A percentile compares a stretch with the other conserved stretches of the same genome.
These are phyloP conservation scores for Tuberolachnus salignus DNA, from an alignment of 2,888 invertebrate species.

Conservation along the genomic window DNA sequence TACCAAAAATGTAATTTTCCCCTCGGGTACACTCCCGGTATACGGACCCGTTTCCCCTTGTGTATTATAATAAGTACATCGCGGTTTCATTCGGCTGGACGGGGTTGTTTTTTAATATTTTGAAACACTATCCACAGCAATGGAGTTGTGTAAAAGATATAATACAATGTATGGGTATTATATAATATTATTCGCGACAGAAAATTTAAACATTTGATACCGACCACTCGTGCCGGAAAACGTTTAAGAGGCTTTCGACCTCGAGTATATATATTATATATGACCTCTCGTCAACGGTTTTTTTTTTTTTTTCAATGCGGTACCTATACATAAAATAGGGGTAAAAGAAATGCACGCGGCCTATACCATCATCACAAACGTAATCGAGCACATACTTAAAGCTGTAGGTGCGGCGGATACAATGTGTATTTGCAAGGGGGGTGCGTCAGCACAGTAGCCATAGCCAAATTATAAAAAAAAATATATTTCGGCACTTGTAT, in stretches of 20 bases:
- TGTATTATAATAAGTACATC: no score
- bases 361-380: no score
- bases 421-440: no score
- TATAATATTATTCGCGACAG: not conserved
- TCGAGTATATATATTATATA: not conserved
- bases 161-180: not conserved
- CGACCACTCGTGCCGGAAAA: slow-evolving; percentile 15
- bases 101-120: not conserved
- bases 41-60: no score
- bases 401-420: no score
- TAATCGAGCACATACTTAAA: no score
- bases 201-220: slow-evolving; percentile 50
- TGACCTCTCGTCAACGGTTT: slow-evolving; percentile 26
- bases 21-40: no score
- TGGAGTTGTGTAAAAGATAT: not conserved
- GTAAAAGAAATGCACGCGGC: not conserved
- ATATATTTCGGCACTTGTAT: no score
- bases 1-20: no score
- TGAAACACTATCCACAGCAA: no score
- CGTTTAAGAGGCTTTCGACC: slow-evolving; percentile 44
- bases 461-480: no score
- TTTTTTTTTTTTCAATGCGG: slow-evolving; percentile 23
- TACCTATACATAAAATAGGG: not conserved
- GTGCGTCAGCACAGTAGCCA: no score
- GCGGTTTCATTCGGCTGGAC: not conserved